phyloP scores from a whole-genome alignment of 2,797 vertebrate genomes.

The Silurus lanzhouensis region DNA sequence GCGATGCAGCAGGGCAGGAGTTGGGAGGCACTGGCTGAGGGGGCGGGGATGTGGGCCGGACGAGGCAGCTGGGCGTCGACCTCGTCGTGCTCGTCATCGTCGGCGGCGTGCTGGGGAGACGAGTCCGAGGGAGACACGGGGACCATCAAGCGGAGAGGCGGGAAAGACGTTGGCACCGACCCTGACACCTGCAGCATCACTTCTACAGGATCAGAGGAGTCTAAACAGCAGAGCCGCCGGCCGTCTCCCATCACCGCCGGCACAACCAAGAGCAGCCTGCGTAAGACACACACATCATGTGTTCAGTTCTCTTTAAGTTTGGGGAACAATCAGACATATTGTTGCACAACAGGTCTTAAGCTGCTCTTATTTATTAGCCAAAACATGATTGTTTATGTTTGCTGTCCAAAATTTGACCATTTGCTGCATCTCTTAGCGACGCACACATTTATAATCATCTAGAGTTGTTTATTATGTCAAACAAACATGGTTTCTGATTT shows the following conservation, averaged over 20 bases:
- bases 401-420: neutral
- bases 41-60: conserved; percentile 80
- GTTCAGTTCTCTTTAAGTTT: neutral
- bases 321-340: neutral
- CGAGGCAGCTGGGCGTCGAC: conserved; percentile 93
- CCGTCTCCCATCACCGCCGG: conserved; percentile 83
- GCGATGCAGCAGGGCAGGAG: conserved; percentile 96
- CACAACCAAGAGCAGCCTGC: conserved; percentile 80
- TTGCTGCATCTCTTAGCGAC: neutral
- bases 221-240: conserved; percentile 80
- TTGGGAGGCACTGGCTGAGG: conserved; percentile 90
- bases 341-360: neutral
- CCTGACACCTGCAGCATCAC: conserved; percentile 88
- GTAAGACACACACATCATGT: conserved; percentile 72
- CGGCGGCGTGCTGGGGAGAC: conserved; percentile 95
- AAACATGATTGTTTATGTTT: neutral
- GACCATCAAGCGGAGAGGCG: conserved; percentile 95
- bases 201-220: conserved; percentile 85
- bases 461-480: neutral
- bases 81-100: conserved; percentile 76
- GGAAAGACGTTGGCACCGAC: conserved; percentile 90
- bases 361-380: neutral
- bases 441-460: neutral
- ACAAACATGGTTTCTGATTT: neutral
- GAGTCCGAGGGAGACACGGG: conserved; percentile 97